Percentiles rank a stretch among this genome's conserved stretches.
Conservation (phyloP, 2,888 invertebrate species). For the Diarsia rubi region DNA sequence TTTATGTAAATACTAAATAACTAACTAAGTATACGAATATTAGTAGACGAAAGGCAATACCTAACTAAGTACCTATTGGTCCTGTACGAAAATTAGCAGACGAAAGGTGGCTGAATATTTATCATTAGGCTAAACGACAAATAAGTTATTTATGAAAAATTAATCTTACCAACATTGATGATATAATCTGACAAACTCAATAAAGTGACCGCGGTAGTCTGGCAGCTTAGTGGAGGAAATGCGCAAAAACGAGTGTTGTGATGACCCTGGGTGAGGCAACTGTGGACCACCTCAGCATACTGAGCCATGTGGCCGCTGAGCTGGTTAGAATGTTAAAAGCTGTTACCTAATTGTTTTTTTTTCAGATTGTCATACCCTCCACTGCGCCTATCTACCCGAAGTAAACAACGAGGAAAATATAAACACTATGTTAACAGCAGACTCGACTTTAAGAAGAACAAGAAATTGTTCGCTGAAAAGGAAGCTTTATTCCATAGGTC, state of each 20-base stretch:
- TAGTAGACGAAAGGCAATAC: not conserved
- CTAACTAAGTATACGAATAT: not conserved
- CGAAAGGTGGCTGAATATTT: not conserved
- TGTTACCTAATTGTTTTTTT: conserved; percentile 19
- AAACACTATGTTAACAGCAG: conserved; percentile 67
- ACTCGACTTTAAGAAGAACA: conserved; percentile 71
- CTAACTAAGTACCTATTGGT: too few species aligned
- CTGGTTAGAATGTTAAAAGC: not conserved
- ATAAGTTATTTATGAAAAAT: not conserved
- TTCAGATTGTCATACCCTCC: conserved; percentile 70
- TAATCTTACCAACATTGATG: not conserved
- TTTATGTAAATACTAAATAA: not conserved
- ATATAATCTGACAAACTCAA: not conserved
- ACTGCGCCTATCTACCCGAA: conserved; percentile 15
- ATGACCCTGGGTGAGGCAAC: not conserved
- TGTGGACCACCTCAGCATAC: not conserved
- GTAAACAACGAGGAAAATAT: conserved; percentile 50
- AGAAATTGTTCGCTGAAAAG: conserved; percentile 40
- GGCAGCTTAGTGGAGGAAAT: not conserved
- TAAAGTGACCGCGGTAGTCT: not conserved
- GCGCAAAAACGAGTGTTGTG: not conserved
- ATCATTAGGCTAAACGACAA: not conserved
- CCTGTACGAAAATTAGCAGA: not conserved
- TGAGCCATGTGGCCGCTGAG: not conserved
- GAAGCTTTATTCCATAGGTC: conserved; percentile 19